Conservation (phyloP, 2,888 invertebrate species). For the Chalcosyrphus nemorum region DNA sequence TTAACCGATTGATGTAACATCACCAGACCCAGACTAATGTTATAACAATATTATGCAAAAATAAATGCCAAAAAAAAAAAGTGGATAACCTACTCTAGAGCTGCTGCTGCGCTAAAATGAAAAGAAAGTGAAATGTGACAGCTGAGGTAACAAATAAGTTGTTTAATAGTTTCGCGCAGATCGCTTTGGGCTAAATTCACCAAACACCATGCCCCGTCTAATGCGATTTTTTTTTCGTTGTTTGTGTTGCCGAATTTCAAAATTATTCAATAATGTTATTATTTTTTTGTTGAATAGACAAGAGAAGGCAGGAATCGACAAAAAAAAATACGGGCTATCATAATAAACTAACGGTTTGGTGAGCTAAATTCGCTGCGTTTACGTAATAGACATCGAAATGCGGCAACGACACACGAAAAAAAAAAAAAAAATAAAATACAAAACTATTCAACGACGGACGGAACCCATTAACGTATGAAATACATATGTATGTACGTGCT, state of each 20-base stretch:
- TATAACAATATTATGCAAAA: constrained; percentile 69
- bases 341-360: constrained; percentile 69
- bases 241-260: constrained; percentile 59
- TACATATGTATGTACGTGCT: constrained; percentile 61
- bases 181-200: constrained; percentile 65
- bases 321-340: constrained; percentile 40
- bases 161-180: constrained; percentile 69
- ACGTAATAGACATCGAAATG: constrained; percentile 58
- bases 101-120: constrained; percentile 57
- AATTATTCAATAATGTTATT: constrained; percentile 66
- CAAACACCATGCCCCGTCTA: constrained; percentile 29
- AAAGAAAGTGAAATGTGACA: constrained; percentile 73
- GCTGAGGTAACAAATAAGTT: constrained; percentile 72
- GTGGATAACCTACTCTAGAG: constrained; percentile 63
- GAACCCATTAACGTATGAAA: constrained; percentile 55
- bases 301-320: constrained; percentile 16
- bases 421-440: too few relatives aligned
- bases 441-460: constrained; percentile 36
- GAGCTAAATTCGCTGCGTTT: constrained; percentile 67
- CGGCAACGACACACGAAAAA: constrained; percentile 21
- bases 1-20: constrained; percentile 53
- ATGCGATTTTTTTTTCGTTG: constrained; percentile 39
- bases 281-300: constrained; percentile 39
- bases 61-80: constrained; percentile 51
- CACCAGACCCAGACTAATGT: constrained; percentile 36